Percentiles rank a stretch among this genome's conserved stretches.
phyloP scores from a whole-genome alignment of 2,113 vertebrate genomes.

The Acinonyx jubatus region DNA sequence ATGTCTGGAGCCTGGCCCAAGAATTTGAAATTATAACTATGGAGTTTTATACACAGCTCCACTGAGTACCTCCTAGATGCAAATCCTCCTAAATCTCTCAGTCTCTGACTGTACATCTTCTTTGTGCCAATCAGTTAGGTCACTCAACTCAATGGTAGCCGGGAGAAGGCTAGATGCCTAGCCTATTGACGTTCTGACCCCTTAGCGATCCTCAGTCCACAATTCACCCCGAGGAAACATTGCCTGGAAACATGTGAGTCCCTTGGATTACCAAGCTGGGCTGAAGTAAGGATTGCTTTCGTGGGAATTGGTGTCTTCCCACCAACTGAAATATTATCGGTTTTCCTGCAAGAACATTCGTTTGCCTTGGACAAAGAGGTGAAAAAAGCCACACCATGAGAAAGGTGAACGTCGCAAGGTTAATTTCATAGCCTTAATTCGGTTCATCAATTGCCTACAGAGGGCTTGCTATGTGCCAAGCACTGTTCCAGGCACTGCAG shows the following conservation, averaged over 20 bases:
- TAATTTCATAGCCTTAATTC: slow-evolving; percentile 12
- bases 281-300: not conserved
- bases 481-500: not conserved
- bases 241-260: not conserved
- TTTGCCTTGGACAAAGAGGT: slow-evolving; percentile 19
- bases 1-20: slow-evolving; percentile 64
- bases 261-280: not conserved
- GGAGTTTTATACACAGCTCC: not conserved
- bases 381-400: not conserved
- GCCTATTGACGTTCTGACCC: not conserved
- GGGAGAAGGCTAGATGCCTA: not conserved
- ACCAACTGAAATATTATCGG: not conserved
- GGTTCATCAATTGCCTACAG: not conserved
- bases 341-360: slow-evolving; percentile 1
- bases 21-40: slow-evolving; percentile 51
- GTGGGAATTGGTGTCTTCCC: not conserved
- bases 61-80: not conserved
- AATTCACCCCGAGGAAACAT: not conserved
- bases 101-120: not conserved
- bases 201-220: not conserved
- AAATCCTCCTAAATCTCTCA: slow-evolving; percentile 16
- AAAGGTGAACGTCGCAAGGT: not conserved
- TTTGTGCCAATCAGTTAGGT: not conserved
- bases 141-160: not conserved
- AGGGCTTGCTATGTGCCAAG: not conserved